A percentile compares a stretch with the other conserved stretches of the same genome.
phyloP scores from a whole-genome alignment of 23 tunicate genomes.

The Trididemnum miniatum region DNA sequence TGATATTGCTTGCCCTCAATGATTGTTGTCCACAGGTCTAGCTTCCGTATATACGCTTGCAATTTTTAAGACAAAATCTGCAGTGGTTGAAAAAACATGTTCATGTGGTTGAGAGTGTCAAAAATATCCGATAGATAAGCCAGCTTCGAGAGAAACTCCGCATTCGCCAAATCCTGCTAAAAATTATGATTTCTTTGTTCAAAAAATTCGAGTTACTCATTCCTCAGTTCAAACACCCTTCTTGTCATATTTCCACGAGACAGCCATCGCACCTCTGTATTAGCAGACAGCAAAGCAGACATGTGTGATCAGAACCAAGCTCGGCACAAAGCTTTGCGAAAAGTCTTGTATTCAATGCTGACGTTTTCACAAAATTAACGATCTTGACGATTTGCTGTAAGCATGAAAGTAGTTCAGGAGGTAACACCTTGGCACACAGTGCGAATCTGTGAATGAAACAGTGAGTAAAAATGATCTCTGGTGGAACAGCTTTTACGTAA shows the following conservation, averaged over 20 bases:
- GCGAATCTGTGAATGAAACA: constrained; percentile 62
- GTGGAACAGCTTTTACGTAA: constrained; percentile 65
- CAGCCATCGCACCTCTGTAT: constrained; percentile 55
- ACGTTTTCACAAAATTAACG: constrained; percentile 52
- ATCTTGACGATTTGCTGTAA: constrained; percentile 49
- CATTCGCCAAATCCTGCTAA: constrained; percentile 50
- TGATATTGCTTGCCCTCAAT: constrained; percentile 35
- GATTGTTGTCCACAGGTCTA: constrained; percentile 46
- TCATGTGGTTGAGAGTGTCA: constrained; percentile 33
- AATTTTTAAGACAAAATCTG: constrained; percentile 27
- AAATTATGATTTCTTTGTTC: constrained; percentile 36
- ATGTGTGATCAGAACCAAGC: constrained; percentile 50
- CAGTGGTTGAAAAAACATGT: constrained; percentile 40
- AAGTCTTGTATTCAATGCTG: constrained; percentile 39
- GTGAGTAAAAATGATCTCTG: constrained; percentile 42
- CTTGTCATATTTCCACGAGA: constrained; percentile 51
- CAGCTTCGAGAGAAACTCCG: constrained; percentile 49
- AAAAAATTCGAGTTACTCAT: constrained; percentile 39
- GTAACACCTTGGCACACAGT: constrained; percentile 56
- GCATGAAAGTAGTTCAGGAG: constrained; percentile 42
- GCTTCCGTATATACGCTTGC: constrained; percentile 38
- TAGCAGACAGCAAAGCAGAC: constrained; percentile 49
- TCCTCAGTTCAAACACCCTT: constrained; percentile 45
- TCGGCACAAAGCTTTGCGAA: constrained; percentile 15
- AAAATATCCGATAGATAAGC: constrained; percentile 61